Base-by-base conservation (phyloP, 1,140 invertebrate genomes). In the Aphis gossypii region DNA sequence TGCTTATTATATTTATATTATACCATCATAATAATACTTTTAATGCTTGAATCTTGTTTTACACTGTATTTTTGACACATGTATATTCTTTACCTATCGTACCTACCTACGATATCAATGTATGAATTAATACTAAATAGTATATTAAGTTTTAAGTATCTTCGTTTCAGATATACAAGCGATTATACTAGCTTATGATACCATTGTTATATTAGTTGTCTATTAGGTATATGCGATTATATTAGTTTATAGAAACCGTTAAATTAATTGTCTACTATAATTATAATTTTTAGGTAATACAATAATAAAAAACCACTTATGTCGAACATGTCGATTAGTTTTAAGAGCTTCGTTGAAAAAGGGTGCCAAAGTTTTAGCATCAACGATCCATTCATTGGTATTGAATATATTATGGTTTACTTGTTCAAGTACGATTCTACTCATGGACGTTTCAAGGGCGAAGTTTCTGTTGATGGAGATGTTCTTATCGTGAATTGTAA, bases 351-450 rank as follows among this genome's bases (percentile, higher is more conserved):
- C 98, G 83, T 94, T 99, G 51, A 96, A 97, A 90, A 97, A 97
- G 94, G 97, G 97, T 94, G 97, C 96, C 93, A 95, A 96, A 94
- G 94, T 99, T 94, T 97, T 98, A 54, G 98, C 98, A 96, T 99
- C 94, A 99, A 99, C 96, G 99, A 99, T 95, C 99, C 99, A 2
- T 98, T 98, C 96, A 98, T 99, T 95, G 97, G 97, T 94, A 95
- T 99, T 76, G 97, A 99, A 94, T 99, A 99, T 96, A 99, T 99
- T 96, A 99, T 99, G 98, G 98, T 99, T 7, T 99, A 99, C 96
- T 97, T 99, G 96, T 99, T 99, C 96, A 98, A 99, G 95, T 99
- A 99, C 95, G 99, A 99, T 95, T 99, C 99, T 25, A 99, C 98
- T 89, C 99, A 99, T 95, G 99, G 99, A 18, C 96, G 95, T 94